Evolutionary conservation across 2,113 vertebrate species (phyloP).

Genomic region (Penelope pileata): DNA sequence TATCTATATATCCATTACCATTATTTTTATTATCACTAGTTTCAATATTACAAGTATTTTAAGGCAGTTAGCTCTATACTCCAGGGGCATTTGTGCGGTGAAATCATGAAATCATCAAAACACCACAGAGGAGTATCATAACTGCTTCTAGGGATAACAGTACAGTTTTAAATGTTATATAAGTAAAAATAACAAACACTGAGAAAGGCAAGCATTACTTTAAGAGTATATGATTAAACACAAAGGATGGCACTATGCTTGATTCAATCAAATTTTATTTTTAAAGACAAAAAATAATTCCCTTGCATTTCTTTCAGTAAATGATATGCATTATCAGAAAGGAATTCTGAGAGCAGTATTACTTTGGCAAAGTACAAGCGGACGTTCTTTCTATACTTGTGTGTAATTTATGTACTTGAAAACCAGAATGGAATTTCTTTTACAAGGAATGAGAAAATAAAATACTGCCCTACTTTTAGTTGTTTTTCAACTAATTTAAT

Average conservation of each 20-base stretch:
- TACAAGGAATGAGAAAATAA: background rate
- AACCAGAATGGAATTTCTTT: background rate
- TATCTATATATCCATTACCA: background rate
- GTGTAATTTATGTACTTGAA: background rate
- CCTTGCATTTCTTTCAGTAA: background rate
- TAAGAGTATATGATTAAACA: background rate
- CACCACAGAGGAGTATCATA: background rate
- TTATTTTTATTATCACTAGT: background rate
- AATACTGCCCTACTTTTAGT: background rate
- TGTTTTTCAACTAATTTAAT: slow-evolving; percentile 28
- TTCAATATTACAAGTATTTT: background rate
- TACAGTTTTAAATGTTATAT: background rate
- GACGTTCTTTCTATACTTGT: background rate
- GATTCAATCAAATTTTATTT: background rate
- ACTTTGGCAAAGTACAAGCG: background rate
- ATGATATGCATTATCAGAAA: background rate
- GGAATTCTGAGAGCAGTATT: background rate
- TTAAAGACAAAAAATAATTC: background rate
- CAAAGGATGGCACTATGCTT: background rate
- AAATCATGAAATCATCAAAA: slow-evolving; percentile 1
- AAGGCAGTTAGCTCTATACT: background rate
- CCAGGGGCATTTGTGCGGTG: background rate
- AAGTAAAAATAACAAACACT: background rate
- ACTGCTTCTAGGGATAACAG: background rate
- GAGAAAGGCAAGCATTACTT: background rate